phyloP scores from a whole-genome alignment of 2,888 invertebrate species.

The Apodemia zela region DNA sequence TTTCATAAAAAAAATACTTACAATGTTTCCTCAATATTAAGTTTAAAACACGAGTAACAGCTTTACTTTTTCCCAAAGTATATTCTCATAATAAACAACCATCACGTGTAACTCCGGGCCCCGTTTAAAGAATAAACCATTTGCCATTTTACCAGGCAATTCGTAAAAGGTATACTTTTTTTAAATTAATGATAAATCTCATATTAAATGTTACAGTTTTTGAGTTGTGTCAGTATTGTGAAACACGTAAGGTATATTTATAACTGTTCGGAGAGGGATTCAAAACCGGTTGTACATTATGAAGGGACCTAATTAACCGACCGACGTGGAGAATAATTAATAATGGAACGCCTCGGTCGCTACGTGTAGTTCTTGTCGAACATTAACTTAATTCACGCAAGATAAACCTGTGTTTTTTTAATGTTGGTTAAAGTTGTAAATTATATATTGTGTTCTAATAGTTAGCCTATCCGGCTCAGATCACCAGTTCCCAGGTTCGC shows the following conservation, averaged over 20 bases:
- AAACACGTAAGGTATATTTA: slow-evolving; percentile 52
- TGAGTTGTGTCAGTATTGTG: not conserved
- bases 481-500: too few species aligned
- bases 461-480: too few species aligned
- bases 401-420: not conserved
- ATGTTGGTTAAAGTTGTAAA: not conserved
- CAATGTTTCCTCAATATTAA: too few species aligned
- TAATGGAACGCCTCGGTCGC: slow-evolving; percentile 31
- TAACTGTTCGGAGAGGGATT: slow-evolving; percentile 69
- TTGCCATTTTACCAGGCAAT: too few species aligned
- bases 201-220: not conserved
- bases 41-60: too few species aligned
- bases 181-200: too few species aligned
- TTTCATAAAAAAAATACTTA: too few species aligned
- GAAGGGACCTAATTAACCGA: slow-evolving; percentile 73
- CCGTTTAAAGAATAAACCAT: too few species aligned
- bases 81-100: too few species aligned
- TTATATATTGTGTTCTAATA: not conserved
- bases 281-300: slow-evolving; percentile 73
- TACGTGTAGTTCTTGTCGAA: slow-evolving; percentile 23
- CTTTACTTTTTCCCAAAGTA: too few species aligned
- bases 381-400: not conserved
- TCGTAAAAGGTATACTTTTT: too few species aligned
- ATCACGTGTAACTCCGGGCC: too few species aligned
- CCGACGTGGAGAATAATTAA: slow-evolving; percentile 42